Conservation (phyloP, 2,888 invertebrate genomes). For the Megamerina dolium region DNA sequence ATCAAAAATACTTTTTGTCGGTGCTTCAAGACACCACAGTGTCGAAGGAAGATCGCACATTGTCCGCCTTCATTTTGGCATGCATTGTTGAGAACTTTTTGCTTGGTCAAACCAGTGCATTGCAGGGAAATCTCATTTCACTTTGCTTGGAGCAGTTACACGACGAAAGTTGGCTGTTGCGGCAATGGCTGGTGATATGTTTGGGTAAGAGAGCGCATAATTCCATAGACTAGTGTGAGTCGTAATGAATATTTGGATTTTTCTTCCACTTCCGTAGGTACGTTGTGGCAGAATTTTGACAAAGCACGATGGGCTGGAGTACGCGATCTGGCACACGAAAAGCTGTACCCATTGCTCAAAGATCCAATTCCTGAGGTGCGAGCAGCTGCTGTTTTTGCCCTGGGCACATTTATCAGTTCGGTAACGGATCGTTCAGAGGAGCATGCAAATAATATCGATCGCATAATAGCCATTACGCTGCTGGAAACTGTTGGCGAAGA, state of each 20-base stretch:
- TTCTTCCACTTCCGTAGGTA: too few relatives aligned
- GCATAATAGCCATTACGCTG: conserved; percentile 83
- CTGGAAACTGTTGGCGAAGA: conserved; percentile 72
- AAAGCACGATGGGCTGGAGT: conserved; percentile 92
- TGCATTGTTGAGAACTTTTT: conserved; percentile 86
- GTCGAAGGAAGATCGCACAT: conserved; percentile 79
- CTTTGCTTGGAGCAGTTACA: conserved; percentile 85
- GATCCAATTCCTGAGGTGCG: conserved; percentile 87
- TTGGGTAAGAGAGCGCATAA: conserved; percentile 65
- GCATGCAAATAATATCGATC: conserved; percentile 91
- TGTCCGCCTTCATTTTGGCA: conserved; percentile 92
- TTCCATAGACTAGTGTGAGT: too few relatives aligned
- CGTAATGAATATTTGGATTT: too few relatives aligned
- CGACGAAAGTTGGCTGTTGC: conserved; percentile 61
- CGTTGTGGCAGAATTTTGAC: conserved; percentile 82
- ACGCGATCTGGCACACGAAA: conserved; percentile 93
- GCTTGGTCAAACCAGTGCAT: conserved; percentile 83
- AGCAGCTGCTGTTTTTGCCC: conserved; percentile 88
- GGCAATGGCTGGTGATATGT: conserved; percentile 89
- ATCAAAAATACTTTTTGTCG: conserved; percentile 91
- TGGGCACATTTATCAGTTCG: conserved; percentile 89
- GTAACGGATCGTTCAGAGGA: conserved; percentile 81
- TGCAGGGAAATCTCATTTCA: conserved; percentile 84
- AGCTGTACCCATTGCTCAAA: conserved; percentile 71
- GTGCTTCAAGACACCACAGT: conserved; percentile 83